Base-by-base conservation (phyloP, 2,113 vertebrate genomes). In the Sphaerodactylus townsendi region DNA sequence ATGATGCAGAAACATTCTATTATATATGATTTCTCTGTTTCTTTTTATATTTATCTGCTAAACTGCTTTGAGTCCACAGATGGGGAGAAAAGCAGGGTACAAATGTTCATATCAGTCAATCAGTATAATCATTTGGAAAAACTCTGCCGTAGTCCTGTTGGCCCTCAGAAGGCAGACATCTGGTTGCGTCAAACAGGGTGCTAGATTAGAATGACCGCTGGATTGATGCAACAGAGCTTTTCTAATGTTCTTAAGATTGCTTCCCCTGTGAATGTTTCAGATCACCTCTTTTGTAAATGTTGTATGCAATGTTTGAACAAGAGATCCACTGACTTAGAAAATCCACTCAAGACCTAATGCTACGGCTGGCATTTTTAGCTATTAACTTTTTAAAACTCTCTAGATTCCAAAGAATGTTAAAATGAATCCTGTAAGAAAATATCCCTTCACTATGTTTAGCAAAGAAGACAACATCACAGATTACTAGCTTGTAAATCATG, bases 391-490 rank as follows among this genome's bases (percentile, higher is more conserved):
- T n/a, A n/a, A n/a, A n/a, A n/a, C n/a, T n/a, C n/a, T n/a, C n/a
- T n/a, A n/a, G n/a, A n/a, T n/a, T n/a, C n/a, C n/a, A n/a, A 19
- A 17, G 25, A 82, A 81, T 70, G 64, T 17, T 76, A 39, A 88
- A 85, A 85, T 44, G 48, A 19, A 69, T 2, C 78, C 33, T 9
- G 28, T 11, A 53, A 35, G 3, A 33, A 11, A 83, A 79, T 46
- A 73, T 30, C 41, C 23, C 41, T 50, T 15, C 46, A 13, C 46
- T 7, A 48, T 50, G 13, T 48, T 74, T 28, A 50, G 44, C 39
- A 44, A 72, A 72, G 44, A 28, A 62, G 23, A 3, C 19, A 21
- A 6, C 39, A 44, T 17, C 69, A 71, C 19, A 28, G 25, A 41
- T 41, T 71, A 71, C 15, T 70, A 4, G 23, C 23, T 70, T 69